These are phyloP conservation scores for Bergia puertoricense DNA, from an alignment of 92 coral and sea anemone genomes.

Conservation along the genomic window DNA sequence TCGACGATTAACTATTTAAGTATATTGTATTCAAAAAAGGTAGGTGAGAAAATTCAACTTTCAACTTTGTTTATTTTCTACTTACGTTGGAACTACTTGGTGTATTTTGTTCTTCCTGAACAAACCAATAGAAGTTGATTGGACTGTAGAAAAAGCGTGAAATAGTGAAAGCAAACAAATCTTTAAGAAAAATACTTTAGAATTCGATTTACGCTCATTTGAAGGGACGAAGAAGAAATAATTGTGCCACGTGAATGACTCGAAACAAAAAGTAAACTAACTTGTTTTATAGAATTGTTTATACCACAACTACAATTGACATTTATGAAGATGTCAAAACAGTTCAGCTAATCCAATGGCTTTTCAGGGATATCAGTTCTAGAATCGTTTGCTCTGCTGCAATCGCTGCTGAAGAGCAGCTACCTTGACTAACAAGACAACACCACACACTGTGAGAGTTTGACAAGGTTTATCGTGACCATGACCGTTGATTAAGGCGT, in stretches of 20 bases:
- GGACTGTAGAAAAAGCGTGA: not conserved
- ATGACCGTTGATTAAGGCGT: not conserved
- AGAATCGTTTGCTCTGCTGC: not conserved
- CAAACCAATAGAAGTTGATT: not conserved
- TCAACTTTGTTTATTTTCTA: not conserved
- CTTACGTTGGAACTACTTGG: not conserved
- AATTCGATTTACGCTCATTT: not conserved
- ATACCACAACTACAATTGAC: not conserved
- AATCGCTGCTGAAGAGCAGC: not conserved
- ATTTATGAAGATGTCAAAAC: slow-evolving; percentile 15
- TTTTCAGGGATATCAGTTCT: not conserved
- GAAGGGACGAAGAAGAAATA: not conserved
- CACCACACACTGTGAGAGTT: too few species aligned
- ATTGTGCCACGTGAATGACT: not conserved
- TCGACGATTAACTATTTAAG: not conserved
- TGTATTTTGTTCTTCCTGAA: not conserved
- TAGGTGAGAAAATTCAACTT: not conserved
- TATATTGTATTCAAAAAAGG: not conserved
- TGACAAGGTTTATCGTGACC: not conserved
- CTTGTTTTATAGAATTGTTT: not conserved
- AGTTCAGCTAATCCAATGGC: not conserved
- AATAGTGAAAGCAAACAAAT: not conserved
- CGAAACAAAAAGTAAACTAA: slow-evolving; percentile 10
- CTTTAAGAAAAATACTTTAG: not conserved
- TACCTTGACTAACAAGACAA: not conserved